Evolutionary conservation across 30 jellyfish, hydroid and myxozoan species (phyloP).

Genomic region (Rhopilema esculentum): DNA sequence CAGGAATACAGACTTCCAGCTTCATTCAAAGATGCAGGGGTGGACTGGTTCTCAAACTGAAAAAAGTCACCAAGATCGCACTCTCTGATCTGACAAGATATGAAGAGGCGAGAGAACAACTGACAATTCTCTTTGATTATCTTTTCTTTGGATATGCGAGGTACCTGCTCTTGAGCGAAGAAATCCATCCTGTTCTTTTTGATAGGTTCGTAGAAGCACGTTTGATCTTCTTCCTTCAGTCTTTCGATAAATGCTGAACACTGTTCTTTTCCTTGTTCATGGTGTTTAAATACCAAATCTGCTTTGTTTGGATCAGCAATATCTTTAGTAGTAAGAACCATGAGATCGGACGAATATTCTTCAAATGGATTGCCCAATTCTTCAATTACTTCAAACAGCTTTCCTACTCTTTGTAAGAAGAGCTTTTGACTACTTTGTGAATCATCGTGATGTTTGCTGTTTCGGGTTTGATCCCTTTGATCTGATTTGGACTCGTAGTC

Average conservation of each 20-base stretch:
- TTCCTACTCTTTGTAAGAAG: conserved; percentile 5
- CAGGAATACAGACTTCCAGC: conserved; percentile 37
- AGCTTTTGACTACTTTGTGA: conserved; percentile 3
- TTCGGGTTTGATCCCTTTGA: neutral
- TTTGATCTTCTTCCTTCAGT: conserved; percentile 2
- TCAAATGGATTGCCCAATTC: conserved; percentile 53
- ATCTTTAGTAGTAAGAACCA: conserved; percentile 2
- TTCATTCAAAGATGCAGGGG: conserved; percentile 42
- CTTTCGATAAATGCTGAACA: conserved; percentile 5
- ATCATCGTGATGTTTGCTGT: conserved; percentile 35
- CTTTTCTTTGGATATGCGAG: neutral
- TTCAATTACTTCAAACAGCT: conserved; percentile 13
- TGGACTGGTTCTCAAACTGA: conserved; percentile 33
- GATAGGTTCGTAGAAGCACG: neutral
- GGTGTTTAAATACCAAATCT: neutral
- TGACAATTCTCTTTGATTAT: conserved; percentile 32
- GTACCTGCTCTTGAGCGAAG: neutral
- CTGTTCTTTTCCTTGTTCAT: conserved; percentile 23
- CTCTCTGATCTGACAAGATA: conserved; percentile 69
- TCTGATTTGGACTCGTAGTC: conserved; percentile 13
- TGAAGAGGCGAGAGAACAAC: conserved; percentile 63
- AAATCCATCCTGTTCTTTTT: neutral
- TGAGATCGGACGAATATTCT: conserved; percentile 35
- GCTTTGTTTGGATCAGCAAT: neutral
- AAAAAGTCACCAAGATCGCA: conserved; percentile 49